These are phyloP conservation scores for Noturus placidus DNA, from an alignment of 2,113 vertebrate genomes.

Conservation along the genomic window DNA sequence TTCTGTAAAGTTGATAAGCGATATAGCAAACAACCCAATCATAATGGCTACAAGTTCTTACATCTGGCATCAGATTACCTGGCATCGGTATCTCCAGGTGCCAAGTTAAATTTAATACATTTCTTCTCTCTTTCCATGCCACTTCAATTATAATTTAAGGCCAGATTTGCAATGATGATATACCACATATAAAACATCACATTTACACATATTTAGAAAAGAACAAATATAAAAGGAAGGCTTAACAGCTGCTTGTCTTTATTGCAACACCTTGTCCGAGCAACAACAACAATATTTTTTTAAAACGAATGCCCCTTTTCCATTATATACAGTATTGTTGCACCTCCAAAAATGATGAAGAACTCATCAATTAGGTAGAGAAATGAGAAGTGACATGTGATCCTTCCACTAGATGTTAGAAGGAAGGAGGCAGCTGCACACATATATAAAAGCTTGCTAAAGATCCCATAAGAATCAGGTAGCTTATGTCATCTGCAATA, in stretches of 20 bases:
- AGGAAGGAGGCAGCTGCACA: neutral
- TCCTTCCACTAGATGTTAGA: neutral
- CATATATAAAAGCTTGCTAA: neutral
- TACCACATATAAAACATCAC: neutral
- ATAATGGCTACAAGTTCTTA: neutral
- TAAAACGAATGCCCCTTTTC: neutral
- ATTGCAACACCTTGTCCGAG: neutral
- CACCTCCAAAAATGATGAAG: neutral
- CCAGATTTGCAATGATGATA: neutral
- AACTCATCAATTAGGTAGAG: neutral
- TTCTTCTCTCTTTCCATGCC: neutral
- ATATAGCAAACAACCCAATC: neutral
- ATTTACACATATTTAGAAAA: neutral
- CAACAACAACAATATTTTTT: neutral
- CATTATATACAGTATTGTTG: neutral
- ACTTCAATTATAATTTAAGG: neutral
- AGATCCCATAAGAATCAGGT: neutral
- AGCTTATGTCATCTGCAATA: neutral
- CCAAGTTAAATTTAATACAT: neutral
- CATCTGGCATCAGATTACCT: neutral
- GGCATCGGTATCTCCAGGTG: neutral
- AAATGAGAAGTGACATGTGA: neutral
- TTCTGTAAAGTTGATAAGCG: neutral
- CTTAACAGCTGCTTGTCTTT: neutral
- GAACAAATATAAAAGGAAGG: neutral